These are phyloP conservation scores for Monoplex corrugatus DNA, from an alignment of 2,888 invertebrate species.

Conservation along the genomic window DNA sequence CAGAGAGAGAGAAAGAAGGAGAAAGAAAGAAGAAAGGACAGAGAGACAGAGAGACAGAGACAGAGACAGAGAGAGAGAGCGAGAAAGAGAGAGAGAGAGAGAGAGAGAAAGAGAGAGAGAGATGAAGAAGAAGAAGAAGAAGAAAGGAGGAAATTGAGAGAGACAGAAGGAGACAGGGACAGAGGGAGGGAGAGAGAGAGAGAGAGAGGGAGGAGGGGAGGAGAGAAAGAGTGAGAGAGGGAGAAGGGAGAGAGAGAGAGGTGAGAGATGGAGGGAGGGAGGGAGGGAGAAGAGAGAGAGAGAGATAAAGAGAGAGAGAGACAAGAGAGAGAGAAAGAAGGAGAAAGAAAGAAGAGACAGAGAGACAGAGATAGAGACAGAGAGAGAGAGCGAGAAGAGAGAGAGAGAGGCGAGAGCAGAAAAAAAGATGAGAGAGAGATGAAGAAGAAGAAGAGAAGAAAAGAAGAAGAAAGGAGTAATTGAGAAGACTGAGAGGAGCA, in stretches of 20 bases:
- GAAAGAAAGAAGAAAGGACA: background rate
- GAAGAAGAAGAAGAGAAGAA: background rate
- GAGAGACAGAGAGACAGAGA: background rate
- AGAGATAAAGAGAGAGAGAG: background rate
- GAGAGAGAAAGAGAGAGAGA: background rate
- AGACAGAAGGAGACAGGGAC: background rate
- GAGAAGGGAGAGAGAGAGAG: background rate
- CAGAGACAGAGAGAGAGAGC: background rate
- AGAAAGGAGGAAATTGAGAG: background rate
- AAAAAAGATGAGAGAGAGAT: background rate
- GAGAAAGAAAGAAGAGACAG: background rate
- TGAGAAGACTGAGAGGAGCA: background rate
- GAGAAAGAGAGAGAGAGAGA: background rate
- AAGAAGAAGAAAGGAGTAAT: background rate
- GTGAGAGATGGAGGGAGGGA: no score
- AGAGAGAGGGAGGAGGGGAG: background rate
- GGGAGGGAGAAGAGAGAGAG: background rate
- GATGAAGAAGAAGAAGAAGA: background rate
- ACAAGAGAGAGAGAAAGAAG: background rate
- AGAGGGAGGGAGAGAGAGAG: background rate
- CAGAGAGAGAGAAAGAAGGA: background rate
- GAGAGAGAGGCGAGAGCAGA: background rate
- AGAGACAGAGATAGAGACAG: background rate
- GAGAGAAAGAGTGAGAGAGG: background rate
- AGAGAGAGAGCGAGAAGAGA: background rate